Conservation (phyloP, 2,797 vertebrate species). For the Crenichthys baileyi region DNA sequence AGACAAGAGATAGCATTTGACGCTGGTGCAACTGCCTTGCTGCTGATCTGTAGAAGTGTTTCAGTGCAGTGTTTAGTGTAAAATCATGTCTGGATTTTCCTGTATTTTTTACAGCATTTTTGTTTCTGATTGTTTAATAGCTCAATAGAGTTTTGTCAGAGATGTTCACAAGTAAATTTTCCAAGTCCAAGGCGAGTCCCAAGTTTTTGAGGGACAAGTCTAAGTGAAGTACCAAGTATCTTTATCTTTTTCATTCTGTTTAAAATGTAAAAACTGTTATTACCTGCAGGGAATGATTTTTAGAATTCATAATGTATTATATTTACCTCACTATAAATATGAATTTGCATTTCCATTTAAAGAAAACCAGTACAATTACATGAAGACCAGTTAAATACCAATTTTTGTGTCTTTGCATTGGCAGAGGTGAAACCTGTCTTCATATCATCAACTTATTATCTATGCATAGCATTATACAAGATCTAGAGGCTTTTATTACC, state of each 20-base stretch:
- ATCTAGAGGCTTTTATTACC: neutral
- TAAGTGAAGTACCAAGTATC: neutral
- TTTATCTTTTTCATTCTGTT: neutral
- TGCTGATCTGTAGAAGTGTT: constrained; percentile 47
- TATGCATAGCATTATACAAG: neutral
- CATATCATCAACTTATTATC: neutral
- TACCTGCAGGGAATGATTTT: neutral
- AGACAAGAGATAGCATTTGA: constrained; percentile 48
- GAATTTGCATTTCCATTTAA: neutral
- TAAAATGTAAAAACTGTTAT: neutral
- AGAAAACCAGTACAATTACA: neutral
- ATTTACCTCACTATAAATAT: neutral
- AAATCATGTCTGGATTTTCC: constrained; percentile 22
- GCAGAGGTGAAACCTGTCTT: neutral
- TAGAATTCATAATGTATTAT: neutral
- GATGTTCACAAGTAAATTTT: neutral
- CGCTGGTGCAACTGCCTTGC: constrained; percentile 44
- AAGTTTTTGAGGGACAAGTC: neutral
- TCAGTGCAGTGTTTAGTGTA: constrained; percentile 17
- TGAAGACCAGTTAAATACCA: neutral
- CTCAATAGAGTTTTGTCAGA: neutral
- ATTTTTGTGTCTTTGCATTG: neutral
- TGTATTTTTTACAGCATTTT: neutral
- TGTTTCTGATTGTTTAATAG: neutral
- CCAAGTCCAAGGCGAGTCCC: neutral